Percentiles rank a stretch among this genome's conserved stretches.
These are phyloP conservation scores for Epinotia nisella DNA, from an alignment of 2,888 invertebrate species.

Conservation along the genomic window DNA sequence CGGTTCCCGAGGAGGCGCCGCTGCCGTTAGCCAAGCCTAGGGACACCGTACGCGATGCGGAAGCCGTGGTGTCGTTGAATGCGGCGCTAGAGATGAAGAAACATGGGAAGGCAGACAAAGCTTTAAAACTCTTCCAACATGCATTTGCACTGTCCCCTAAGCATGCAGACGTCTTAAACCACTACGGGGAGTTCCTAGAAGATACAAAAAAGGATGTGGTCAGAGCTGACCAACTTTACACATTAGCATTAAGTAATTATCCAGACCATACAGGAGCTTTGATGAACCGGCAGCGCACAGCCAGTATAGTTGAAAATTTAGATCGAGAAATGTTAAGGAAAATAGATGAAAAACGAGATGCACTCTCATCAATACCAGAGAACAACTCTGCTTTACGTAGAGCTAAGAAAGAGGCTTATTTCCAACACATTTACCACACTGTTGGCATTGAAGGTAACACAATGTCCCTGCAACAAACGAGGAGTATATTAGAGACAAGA, in stretches of 20 bases:
- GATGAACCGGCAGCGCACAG: slow-evolving; percentile 92
- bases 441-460: slow-evolving; percentile 99
- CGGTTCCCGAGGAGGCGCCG: slow-evolving; percentile 61
- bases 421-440: slow-evolving; percentile 98
- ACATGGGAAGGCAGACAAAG: slow-evolving; percentile 93
- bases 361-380: slow-evolving; percentile 92
- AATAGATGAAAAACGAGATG: slow-evolving; percentile 93
- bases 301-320: slow-evolving; percentile 94
- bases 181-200: slow-evolving; percentile 97
- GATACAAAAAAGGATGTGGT: slow-evolving; percentile 93
- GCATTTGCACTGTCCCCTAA: slow-evolving; percentile 95
- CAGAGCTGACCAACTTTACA: slow-evolving; percentile 95
- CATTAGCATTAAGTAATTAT: slow-evolving; percentile 91
- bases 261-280: slow-evolving; percentile 93
- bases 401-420: slow-evolving; percentile 97
- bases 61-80: slow-evolving; percentile 93
- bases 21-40: slow-evolving; percentile 53
- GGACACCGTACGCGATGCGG: slow-evolving; percentile 78
- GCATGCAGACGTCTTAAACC: slow-evolving; percentile 95
- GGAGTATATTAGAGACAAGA: slow-evolving; percentile 95
- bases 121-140: slow-evolving; percentile 94
- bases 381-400: slow-evolving; percentile 91
- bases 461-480: slow-evolving; percentile 95
- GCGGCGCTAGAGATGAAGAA: slow-evolving; percentile 94
- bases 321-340: slow-evolving; percentile 91